Evolutionary conservation across 2,797 vertebrate species (phyloP), one percentile per base, ranked within the genome.

Genomic region (Sebastes nivosus): DNA sequence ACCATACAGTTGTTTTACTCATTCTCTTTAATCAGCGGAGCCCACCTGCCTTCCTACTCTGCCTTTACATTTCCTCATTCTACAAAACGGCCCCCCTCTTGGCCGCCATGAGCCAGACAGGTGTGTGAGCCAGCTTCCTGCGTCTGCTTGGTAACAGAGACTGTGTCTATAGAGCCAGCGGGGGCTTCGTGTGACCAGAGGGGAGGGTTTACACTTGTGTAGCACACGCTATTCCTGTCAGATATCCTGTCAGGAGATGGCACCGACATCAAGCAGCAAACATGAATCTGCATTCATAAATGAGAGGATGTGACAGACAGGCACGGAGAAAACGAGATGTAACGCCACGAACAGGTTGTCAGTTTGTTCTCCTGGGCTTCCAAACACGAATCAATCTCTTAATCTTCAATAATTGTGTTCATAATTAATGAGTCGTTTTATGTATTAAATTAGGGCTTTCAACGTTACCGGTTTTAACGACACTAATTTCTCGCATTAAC

Each of bases 1-100:
- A 30, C 68, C 34, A 64, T 36, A 10, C 74, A 72, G 9, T 30
- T 60, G 27, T 72, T 79, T 87, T 38, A 76, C 65, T 74, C 52
- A 78, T 84, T 84, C 71, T 63, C 83, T 92, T 92, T 94, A 83
- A 92, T 88, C 84, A 82, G 72, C 12, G 70, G 55, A 89, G 84
- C 80, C 83, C 90, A 93, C 87, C 89, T 94, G 93, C 67, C 74
- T 58, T 34, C 42, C 67, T 12, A 8, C 68, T 63, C 57, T 66
- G 54, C 75, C 79, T 89, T 81, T 78, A 88, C 77, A 60, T 85
- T 66, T 67, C 60, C 76, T 69, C 61, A 22, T 58, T 75, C 36
- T 24, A 32, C 79, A 78, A 70, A 78, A 42, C 38, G 29, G 55
- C 52, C 36, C 12, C 67, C 42, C 4, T 32, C 75, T 73, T 58